Base-by-base conservation (phyloP, 2,888 invertebrate species). In the Lutraria lutraria region DNA sequence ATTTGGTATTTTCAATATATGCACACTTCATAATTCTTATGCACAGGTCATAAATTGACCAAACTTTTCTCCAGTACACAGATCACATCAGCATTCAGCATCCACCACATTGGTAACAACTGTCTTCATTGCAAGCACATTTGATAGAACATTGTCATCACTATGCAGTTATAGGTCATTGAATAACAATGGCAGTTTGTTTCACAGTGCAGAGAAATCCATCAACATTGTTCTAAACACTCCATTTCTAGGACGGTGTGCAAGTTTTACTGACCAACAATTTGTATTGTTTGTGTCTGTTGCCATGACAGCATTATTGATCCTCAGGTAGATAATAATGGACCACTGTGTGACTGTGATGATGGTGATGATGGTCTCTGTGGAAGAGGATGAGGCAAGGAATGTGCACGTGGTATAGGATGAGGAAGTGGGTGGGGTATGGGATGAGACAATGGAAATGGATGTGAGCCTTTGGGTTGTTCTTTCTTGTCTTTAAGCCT, bases 401-500 rank as follows among this genome's bases (percentile, higher is more conserved):
- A 63, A 86, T 88, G 90, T 68, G 87, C 86, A 86, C 89, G 86
- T 34, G 91, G 83, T 43, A 89, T 83, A 31, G 87, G 85, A 85
- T 90, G 88, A 34, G 91, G 68, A 25, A 89, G 84, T 63, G 86
- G 89, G 89, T 91, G 92, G 82, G 90, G 88, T 68, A 89, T 76
- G 8, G 88, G 84, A 60, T 91, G 90, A 79, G 90, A 85, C 68
- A 80, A 63, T 4, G 91, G 88, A 83, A 91, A 91, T 25, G 90
- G 91, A 21, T 91, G 92, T 88, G 91, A 89, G 31, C 83, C 83
- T 53, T 87, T 76, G 31, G 87, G 90, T 29, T 89, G 89, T 85
- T 96, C 95, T 81, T 94, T 94, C 79, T 95, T 94, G 0, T 96
- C 95, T 85, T 96, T 96, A 60, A 96, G 95, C 89, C 94, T 90